Base-by-base conservation (phyloP, 2,113 vertebrate genomes). In the Festucalex cinctus region DNA sequence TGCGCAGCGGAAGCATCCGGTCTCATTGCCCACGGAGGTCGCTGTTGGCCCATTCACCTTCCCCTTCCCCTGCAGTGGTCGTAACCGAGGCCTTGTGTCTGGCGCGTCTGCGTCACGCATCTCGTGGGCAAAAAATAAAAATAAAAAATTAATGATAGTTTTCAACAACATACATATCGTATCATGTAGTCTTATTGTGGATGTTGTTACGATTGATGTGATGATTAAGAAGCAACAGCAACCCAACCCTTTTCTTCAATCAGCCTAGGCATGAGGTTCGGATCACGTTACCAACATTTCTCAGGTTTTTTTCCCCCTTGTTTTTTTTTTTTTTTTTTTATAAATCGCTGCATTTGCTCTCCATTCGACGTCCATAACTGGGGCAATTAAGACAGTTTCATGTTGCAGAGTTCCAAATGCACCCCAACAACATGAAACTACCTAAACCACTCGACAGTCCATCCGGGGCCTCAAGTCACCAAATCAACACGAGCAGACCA, bases 391-490 rank as follows among this genome's bases (percentile, higher is more conserved):
- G 95, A 94, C 95, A 97, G 95, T 96, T 92, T 95, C 94, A 87
- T 97, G 96, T 95, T 95, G 96, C 93, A 94, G 96, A 94, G 95
- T 94, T 92, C 92, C 75, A 86, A 93, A 91, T 90, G 91, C 90
- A 96, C 93, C 93, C 95, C 96, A 97, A 98, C 96, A 98, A 98
- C 96, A 96, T 95, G 95, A 97, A 96, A 98, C 95, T 98, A 98
- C 96, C 96, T 98, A 98, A 95, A 96, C 94, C 94, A 96, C 95
- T 92, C 92, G 91, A 90, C 95, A 97, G 95, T 95, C 94, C 75
- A 81, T 87, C 81, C 70, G 77, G 62, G 83, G 79, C 72, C 83
- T 77, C 72, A 64, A 65, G 62, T 77, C 83, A 78, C n/a, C 13
- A 43, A 62, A 62, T 13, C 39, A 61, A 6, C 8, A 20, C 3